Conservation (phyloP, 2,888 invertebrate genomes). For the Parnassius glacialis region DNA sequence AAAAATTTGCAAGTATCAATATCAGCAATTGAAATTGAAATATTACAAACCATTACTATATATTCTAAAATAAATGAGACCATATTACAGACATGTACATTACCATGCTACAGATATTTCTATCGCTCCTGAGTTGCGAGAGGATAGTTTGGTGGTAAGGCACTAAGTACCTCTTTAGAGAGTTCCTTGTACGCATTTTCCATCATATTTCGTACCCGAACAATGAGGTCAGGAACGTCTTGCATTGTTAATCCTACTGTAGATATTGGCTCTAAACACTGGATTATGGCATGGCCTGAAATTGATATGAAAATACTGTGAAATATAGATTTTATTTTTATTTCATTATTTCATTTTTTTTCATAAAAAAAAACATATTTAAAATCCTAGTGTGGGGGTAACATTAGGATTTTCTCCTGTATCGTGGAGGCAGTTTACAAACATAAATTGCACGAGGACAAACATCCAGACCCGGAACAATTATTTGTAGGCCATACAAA, state of each 20-base stretch:
- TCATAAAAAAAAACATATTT: too few relatives aligned
- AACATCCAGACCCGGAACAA: too few relatives aligned
- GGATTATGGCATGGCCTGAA: constrained; percentile 77
- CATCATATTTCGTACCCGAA: constrained; percentile 72
- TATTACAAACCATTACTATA: constrained; percentile 9
- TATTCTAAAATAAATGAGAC: constrained; percentile 3
- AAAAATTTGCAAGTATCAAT: too few relatives aligned
- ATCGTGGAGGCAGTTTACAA: too few relatives aligned
- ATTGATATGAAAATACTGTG: constrained; percentile 28
- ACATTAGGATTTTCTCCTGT: too few relatives aligned
- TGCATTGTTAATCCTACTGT: constrained; percentile 72
- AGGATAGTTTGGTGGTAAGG: constrained; percentile 73
- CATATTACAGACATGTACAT: not conserved
- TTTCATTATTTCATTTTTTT: too few relatives aligned
- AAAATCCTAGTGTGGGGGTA: too few relatives aligned
- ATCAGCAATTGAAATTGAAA: not conserved
- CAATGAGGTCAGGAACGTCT: constrained; percentile 74
- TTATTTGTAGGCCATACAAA: too few relatives aligned
- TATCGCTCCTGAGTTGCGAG: constrained; percentile 59
- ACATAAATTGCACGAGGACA: too few relatives aligned
- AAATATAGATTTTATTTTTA: not conserved
- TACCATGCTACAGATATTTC: constrained; percentile 2
- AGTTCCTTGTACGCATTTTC: constrained; percentile 72
- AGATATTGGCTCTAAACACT: constrained; percentile 76
- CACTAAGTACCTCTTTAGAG: constrained; percentile 70